phyloP scores from a whole-genome alignment of 2,888 invertebrate species.

The Artemia sinica region DNA sequence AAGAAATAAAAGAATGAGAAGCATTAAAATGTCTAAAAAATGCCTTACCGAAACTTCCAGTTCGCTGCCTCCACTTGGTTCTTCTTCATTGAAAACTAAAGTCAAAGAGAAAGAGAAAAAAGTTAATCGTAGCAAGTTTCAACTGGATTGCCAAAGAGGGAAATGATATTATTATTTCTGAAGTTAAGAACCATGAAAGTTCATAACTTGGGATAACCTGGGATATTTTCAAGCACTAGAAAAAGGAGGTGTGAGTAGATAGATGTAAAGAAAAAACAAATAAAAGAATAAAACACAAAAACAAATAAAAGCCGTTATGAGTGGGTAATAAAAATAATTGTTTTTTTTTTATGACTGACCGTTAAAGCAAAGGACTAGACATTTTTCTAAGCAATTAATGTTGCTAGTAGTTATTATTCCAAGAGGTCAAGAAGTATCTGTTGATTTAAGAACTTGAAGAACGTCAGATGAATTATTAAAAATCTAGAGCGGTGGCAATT shows the following conservation, averaged over 20 bases:
- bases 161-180: neutral
- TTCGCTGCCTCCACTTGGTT: conserved; percentile 66
- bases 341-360: conserved; percentile 4
- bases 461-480: too few relatives aligned
- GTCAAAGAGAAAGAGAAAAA: conserved; percentile 22
- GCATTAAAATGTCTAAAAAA: too few relatives aligned
- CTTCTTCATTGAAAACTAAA: conserved; percentile 67
- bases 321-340: conserved; percentile 14
- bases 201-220: neutral
- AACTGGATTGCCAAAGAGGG: conserved; percentile 16
- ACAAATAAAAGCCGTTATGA: conserved; percentile 18
- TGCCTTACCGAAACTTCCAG: conserved; percentile 63
- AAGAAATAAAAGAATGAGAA: too few relatives aligned
- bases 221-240: conserved; percentile 12
- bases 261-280: neutral
- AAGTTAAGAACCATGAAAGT: too few relatives aligned
- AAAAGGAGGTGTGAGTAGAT: neutral
- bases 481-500: too few relatives aligned
- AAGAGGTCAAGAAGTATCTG: too few relatives aligned
- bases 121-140: conserved; percentile 16
- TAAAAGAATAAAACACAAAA: conserved; percentile 17
- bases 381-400: too few relatives aligned
- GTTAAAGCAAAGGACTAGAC: neutral
- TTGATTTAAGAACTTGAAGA: too few relatives aligned
- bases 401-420: too few relatives aligned